phyloP scores from a whole-genome alignment of 2,113 vertebrate genomes.

The Pituophis catenifer region DNA sequence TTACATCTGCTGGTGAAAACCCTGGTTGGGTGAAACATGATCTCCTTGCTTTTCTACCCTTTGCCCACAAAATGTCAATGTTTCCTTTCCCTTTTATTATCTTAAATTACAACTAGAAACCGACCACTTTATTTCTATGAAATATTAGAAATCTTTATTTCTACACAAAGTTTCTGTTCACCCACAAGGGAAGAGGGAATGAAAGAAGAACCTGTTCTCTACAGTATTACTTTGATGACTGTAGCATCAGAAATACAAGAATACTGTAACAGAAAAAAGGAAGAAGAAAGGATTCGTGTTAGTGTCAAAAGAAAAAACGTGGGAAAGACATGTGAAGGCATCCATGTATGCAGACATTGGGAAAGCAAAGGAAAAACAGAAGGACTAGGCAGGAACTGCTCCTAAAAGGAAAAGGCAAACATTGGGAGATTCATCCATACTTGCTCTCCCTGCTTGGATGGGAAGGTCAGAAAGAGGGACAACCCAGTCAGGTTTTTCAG shows the following conservation, averaged over 20 bases:
- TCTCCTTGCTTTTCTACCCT: neutral
- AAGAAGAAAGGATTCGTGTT: neutral
- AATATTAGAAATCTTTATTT: neutral
- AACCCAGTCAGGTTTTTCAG: too few species aligned
- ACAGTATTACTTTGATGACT: neutral
- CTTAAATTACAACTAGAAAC: neutral
- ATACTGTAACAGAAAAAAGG: neutral
- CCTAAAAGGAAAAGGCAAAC: too few species aligned
- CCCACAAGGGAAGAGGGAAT: neutral
- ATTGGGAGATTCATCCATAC: too few species aligned
- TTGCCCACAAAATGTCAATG: neutral
- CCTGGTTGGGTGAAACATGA: neutral
- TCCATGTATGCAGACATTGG: neutral
- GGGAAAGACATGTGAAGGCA: neutral
- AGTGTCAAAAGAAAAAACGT: neutral
- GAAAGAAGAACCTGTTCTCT: neutral
- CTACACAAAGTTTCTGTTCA: neutral
- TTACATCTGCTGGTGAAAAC: neutral
- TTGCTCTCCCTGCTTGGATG: too few species aligned
- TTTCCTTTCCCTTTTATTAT: neutral
- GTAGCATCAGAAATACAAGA: neutral
- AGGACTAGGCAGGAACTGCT: too few species aligned
- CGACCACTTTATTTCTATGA: neutral
- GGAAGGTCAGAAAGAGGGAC: too few species aligned
- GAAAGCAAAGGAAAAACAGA: neutral